Evolutionary conservation across 2,113 vertebrate genomes (phyloP).

Genomic region (Chlamydotis undulata): DNA sequence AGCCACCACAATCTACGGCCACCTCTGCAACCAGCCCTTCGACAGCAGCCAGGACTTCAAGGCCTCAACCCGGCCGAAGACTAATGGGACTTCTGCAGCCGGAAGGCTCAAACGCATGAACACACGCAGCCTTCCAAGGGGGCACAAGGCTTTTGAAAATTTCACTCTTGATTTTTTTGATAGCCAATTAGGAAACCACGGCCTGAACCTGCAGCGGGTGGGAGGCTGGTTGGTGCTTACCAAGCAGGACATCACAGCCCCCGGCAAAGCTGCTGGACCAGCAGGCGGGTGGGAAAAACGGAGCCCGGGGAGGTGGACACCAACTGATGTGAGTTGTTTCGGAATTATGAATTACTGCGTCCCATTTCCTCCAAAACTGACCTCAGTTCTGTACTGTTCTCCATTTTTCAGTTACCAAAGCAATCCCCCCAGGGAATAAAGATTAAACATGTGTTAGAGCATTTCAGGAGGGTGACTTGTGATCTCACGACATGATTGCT

Average conservation of each 20-base stretch:
- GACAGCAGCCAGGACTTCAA: not conserved
- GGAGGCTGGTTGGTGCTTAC: not conserved
- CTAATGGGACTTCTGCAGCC: not conserved
- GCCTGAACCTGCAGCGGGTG: not conserved
- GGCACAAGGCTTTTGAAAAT: not conserved
- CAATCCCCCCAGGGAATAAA: not conserved
- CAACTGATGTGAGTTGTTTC: not conserved
- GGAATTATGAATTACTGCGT: not conserved
- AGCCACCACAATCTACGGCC: fast-evolving
- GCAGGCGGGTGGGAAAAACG: not conserved
- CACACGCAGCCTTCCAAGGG: not conserved
- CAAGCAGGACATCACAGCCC: not conserved
- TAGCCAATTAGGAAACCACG: not conserved
- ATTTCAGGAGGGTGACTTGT: not conserved
- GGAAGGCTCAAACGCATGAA: not conserved
- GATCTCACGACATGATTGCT: not conserved
- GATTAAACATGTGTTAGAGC: not conserved
- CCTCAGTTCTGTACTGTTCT: not conserved
- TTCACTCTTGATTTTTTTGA: not conserved
- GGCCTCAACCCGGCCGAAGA: fast-evolving
- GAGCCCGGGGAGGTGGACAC: not conserved
- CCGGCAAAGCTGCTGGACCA: not conserved
- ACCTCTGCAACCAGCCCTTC: not conserved
- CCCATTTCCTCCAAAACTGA: not conserved
- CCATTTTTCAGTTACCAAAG: not conserved